Evolutionary conservation across 2,888 invertebrate species (phyloP).

Genomic region (Lumbricus terrestris): DNA sequence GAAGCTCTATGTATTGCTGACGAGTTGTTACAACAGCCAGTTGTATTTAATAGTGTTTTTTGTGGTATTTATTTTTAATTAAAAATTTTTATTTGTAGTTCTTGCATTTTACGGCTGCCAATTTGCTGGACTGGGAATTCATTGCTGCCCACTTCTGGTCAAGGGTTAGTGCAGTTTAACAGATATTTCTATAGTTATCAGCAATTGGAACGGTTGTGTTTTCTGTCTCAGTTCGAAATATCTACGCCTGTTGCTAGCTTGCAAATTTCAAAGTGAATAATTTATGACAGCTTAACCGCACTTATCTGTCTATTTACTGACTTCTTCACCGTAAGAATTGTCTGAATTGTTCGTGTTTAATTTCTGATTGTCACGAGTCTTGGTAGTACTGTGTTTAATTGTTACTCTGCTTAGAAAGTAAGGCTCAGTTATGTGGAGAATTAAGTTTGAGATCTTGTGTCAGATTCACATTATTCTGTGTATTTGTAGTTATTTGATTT

Average conservation of each 20-base stretch:
- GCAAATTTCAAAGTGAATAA: not conserved
- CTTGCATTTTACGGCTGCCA: slow-evolving; percentile 8
- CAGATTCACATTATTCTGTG: not conserved
- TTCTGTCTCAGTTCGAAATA: not conserved
- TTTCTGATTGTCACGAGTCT: not conserved
- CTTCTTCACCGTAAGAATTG: not conserved
- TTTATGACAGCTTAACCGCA: not conserved
- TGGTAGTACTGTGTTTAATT: not conserved
- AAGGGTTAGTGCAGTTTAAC: slow-evolving; percentile 7
- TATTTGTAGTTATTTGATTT: not conserved
- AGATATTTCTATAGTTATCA: not conserved
- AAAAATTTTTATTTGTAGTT: not conserved
- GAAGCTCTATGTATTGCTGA: not conserved
- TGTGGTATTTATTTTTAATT: not conserved
- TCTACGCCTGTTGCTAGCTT: not conserved
- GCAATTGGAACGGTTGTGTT: not conserved
- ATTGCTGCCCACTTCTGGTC: slow-evolving; percentile 14
- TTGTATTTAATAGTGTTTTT: no score
- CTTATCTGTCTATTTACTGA: not conserved
- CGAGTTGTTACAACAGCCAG: not conserved
- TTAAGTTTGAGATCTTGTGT: not conserved
- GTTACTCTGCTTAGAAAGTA: not conserved
- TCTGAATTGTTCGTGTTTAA: not conserved
- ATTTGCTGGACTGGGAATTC: not conserved
- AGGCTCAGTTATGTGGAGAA: not conserved